Conservation (phyloP, 2,888 invertebrate species). For the Emmelina monodactyla region DNA sequence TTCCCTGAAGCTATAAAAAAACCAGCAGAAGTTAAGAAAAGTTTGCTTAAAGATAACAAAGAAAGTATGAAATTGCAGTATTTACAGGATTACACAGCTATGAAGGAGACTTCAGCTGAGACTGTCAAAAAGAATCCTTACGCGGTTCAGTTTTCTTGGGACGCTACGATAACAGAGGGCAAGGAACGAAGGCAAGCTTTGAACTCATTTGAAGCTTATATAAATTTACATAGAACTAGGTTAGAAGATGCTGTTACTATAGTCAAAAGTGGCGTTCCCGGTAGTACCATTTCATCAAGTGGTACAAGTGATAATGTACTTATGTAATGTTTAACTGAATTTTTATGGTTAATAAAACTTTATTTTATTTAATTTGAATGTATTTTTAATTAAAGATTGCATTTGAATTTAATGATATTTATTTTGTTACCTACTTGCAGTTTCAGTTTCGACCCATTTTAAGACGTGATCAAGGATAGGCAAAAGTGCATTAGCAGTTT, state of each 20-base stretch:
- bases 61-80: slow-evolving; percentile 37
- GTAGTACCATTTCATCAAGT: too few relatives aligned
- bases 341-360: too few relatives aligned
- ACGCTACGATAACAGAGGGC: slow-evolving; percentile 55
- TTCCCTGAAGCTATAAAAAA: slow-evolving; percentile 69
- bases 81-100: slow-evolving; percentile 36
- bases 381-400: too few relatives aligned
- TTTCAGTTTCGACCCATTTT: too few relatives aligned
- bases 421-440: too few relatives aligned
- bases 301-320: too few relatives aligned
- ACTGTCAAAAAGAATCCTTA: slow-evolving; percentile 56
- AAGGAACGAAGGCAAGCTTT: slow-evolving; percentile 53
- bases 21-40: slow-evolving; percentile 40
- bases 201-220: slow-evolving; percentile 37
- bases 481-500: too few relatives aligned
- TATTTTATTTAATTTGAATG: too few relatives aligned
- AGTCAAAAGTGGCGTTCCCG: too few relatives aligned
- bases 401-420: too few relatives aligned
- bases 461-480: too few relatives aligned
- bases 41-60: slow-evolving; percentile 48
- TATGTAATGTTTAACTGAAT: too few relatives aligned
- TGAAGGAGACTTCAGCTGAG: slow-evolving; percentile 30
- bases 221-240: slow-evolving; percentile 37
- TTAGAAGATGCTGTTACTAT: slow-evolving; percentile 34
- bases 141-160: slow-evolving; percentile 63